Percentiles rank a stretch among this genome's conserved stretches.
Evolutionary conservation across 1,140 invertebrate species (phyloP).

Genomic region (Apocrypta bakeri): DNA sequence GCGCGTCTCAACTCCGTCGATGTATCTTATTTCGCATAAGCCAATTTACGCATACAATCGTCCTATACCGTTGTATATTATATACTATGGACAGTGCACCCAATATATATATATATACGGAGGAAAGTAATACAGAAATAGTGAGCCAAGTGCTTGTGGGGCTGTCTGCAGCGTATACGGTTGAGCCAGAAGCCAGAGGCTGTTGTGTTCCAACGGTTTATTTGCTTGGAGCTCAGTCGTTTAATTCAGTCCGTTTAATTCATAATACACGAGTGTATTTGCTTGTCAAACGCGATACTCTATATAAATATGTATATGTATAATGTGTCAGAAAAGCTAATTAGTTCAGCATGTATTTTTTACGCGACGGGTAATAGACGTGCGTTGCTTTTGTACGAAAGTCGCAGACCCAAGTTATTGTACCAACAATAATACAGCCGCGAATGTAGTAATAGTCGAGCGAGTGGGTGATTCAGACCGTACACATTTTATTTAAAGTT

Average conservation of each 20-base stretch:
- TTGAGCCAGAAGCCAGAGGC: not conserved
- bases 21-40: slow-evolving; percentile 26
- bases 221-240: not conserved
- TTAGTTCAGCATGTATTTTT: too few species aligned
- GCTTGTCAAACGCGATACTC: not conserved
- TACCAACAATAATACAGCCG: not conserved
- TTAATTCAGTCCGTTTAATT: too few species aligned
- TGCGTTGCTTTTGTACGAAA: not conserved
- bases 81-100: not conserved
- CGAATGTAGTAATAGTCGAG: not conserved
- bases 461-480: not conserved
- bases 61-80: not conserved
- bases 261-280: not conserved
- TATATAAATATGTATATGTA: too few species aligned
- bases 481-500: not conserved
- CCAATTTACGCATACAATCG: slow-evolving; percentile 3
- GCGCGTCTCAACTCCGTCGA: not conserved
- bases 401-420: not conserved
- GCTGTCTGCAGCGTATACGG: not conserved
- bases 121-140: not conserved
- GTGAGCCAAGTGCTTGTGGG: not conserved
- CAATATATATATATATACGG: not conserved
- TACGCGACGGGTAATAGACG: not conserved
- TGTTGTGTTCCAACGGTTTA: not conserved
- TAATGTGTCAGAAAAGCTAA: too few species aligned